phyloP scores from a whole-genome alignment of 2,113 vertebrate species.

The Lepidothrix coronata region DNA sequence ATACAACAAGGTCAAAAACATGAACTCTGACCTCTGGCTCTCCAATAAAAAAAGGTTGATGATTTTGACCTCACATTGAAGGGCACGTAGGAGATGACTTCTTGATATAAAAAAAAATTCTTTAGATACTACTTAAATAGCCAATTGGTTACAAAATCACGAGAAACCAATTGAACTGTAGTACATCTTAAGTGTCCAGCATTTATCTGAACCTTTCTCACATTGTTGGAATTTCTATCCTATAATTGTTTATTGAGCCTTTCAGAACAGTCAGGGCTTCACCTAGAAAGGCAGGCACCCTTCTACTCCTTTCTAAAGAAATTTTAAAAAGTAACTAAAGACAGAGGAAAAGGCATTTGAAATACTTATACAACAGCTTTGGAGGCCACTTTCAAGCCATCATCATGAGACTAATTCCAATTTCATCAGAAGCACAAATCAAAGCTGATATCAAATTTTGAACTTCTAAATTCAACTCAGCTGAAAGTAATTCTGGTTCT shows the following conservation, averaged over 20 bases:
- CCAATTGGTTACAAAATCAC: neutral
- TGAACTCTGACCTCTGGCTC: neutral
- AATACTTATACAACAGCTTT: neutral
- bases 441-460: neutral
- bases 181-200: neutral
- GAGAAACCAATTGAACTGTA: neutral
- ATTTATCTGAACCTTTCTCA: neutral
- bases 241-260: neutral
- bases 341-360: neutral
- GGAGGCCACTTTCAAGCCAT: neutral
- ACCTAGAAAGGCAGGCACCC: neutral
- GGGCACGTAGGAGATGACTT: rapidly evolving
- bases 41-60: neutral
- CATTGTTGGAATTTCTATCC: neutral
- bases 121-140: neutral
- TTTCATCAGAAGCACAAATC: neutral
- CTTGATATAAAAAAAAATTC: neutral
- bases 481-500: neutral
- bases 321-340: neutral
- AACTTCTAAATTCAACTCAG: neutral
- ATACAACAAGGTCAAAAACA: neutral
- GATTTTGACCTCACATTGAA: neutral
- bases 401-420: neutral
- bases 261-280: neutral
- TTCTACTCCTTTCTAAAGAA: neutral